Evolutionary conservation across 2,888 invertebrate species (phyloP).

Genomic region (Rhorus exstirpatorius): DNA sequence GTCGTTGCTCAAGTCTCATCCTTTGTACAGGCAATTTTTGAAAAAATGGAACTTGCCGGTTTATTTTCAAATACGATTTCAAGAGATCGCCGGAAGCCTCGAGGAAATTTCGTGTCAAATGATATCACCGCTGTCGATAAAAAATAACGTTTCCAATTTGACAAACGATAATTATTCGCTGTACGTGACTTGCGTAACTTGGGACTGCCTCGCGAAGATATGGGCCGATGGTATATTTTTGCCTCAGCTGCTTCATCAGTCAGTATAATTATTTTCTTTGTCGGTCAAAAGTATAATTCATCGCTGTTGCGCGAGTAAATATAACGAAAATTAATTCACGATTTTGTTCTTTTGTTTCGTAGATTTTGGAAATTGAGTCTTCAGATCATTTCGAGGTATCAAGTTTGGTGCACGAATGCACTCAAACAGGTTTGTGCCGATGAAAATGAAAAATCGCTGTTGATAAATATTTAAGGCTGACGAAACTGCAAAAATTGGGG

Average conservation of each 20-base stretch:
- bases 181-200: conserved; percentile 86
- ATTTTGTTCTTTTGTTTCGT: conserved; percentile 34
- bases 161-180: conserved; percentile 78
- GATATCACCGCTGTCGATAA: conserved; percentile 78
- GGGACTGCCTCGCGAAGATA: conserved; percentile 88
- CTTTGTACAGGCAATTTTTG: conserved; percentile 92
- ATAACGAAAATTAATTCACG: neutral
- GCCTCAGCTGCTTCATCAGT: conserved; percentile 90
- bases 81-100: conserved; percentile 93
- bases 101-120: conserved; percentile 79
- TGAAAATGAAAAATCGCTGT: neutral
- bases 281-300: neutral
- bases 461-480: no score
- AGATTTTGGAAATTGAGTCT: conserved; percentile 96
- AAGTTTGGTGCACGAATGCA: conserved; percentile 89
- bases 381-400: conserved; percentile 93
- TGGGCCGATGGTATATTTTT: conserved; percentile 94
- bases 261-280: conserved; percentile 44
- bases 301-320: no score
- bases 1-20: conserved; percentile 89
- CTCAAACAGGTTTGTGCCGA: conserved; percentile 78
- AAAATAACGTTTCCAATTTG: conserved; percentile 74
- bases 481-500: neutral
- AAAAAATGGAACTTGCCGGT: conserved; percentile 97
- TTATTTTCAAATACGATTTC: conserved; percentile 98